Evolutionary conservation across 2,797 vertebrate species (phyloP), one percentile per base, ranked within the genome.

Genomic region (Harpagifer antarcticus): DNA sequence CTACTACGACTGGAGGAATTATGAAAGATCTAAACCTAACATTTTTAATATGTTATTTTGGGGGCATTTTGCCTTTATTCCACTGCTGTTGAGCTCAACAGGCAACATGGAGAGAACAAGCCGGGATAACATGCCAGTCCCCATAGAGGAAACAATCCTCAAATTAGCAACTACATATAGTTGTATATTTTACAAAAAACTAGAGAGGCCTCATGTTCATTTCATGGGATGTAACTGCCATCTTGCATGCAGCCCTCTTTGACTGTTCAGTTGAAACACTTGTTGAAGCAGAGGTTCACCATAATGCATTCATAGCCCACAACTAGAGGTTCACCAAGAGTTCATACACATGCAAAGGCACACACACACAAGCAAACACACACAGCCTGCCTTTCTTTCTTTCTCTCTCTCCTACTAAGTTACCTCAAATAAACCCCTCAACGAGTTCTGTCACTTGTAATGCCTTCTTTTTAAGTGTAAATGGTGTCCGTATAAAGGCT

Each of bases 251-350:
- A 71, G 56, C 14, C n/a, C 6, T 16, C 50, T 72, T 43, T 37
- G 16, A 50, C 49, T 12, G 15, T 75, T 31, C 31, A 31, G 11
- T 16, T 53, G 23, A 53, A 59, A 20, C 6, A 17, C 17, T 7
- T 1, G 2, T 42, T 37, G 43, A 13, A 40, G 33, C 61, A 55
- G 11, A 48, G 27, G 27, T 58, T 66, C 23, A 44, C 52, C 44
- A 37, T 31, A 50, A 79, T 89, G 86, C 86, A 88, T 92, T 84
- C 91, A 85, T 68, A 89, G 91, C 91, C 54, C 49, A 49, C 43
- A 65, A 14, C 2, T 3, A 55, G 58, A 61, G 15, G 66, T 64
- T 58, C 5, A 59, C 57, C 58, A 72, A 64, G 68, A 50, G 6
- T 44, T 59, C 54, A 68, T 19, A 80, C 45, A 43, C 0, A 42